Evolutionary conservation across 2,888 invertebrate genomes (phyloP), one percentile per base, ranked within the genome.

Genomic region (Sarcophaga variegata): DNA sequence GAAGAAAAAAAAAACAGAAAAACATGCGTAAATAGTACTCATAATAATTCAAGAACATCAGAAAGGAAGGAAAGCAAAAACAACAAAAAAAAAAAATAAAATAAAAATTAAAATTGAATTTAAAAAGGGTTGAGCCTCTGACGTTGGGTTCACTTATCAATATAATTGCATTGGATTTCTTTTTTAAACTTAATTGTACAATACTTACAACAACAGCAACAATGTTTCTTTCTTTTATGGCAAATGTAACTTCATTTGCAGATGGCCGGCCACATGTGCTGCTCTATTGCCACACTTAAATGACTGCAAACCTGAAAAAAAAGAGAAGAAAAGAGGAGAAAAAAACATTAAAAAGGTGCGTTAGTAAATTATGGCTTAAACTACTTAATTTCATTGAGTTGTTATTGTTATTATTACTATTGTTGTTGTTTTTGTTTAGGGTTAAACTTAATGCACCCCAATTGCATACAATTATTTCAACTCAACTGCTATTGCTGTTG

Each of bases 311-410:
- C 37, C 59, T 66, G 22, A 72, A 66, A 66, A 66, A 70, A 72
- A 20, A 47, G 8, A 20, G 25, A 45, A 72, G 22, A 70, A 80
- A 54, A 20, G 1, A 62, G 22, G 3, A 54, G 11, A 27, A 20
- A 12, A 20, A 49, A 64, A 81, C 67, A 69, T 71, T 60, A 67
- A 77, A 80, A 86, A 80, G 86, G 82, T 86, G 83, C 71, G 72
- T 86, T 77, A 37, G 80, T 74, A 69, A 80, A 77, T 83, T 62
- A 47, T 64, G 22, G 37, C 64, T 72, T 63, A 77, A 81, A 72
- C 63, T 62, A 76, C 69, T 63, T 75, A 75, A 85, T 80, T 84
- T 71, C 60, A 76, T 72, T 72, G 62, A 72, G 64, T 81, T 76
- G 75, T 25, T 64, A 47, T 80, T 71, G 14, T 62, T 62, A 22